phyloP scores from a whole-genome alignment of 2,888 invertebrate species.

The Spicauda simplicius region DNA sequence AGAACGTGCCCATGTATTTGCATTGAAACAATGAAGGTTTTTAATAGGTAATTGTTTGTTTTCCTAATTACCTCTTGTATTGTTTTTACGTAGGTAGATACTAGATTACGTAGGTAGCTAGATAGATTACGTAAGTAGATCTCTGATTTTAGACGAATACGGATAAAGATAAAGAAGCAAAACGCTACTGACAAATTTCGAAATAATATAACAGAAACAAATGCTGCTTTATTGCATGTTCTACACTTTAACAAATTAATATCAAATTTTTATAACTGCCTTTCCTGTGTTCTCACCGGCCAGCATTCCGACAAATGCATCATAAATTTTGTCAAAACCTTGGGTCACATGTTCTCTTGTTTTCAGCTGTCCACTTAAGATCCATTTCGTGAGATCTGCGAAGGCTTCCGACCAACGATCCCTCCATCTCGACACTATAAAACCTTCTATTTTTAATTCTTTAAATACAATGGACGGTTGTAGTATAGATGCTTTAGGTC shows the following conservation, averaged over 20 bases:
- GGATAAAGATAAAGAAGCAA: no score
- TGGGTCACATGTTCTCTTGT: slow-evolving; percentile 85
- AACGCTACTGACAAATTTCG: no score
- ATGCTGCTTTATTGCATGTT: no score
- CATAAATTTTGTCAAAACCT: slow-evolving; percentile 87
- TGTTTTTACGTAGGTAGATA: no score
- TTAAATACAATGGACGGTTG: slow-evolving; percentile 79
- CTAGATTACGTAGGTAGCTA: no score
- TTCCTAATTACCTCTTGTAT: no score
- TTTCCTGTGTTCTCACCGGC: slow-evolving; percentile 81
- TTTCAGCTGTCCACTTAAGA: slow-evolving; percentile 86
- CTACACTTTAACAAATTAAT: not conserved
- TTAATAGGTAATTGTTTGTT: no score
- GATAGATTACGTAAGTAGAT: no score
- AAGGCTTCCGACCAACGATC: slow-evolving; percentile 82
- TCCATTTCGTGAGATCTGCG: slow-evolving; percentile 80
- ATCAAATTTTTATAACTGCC: slow-evolving; percentile 82
- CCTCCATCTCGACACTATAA: slow-evolving; percentile 70
- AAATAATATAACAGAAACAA: no score
- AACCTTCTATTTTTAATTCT: slow-evolving; percentile 85
- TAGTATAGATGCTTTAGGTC: slow-evolving; percentile 53
- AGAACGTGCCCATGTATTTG: no score
- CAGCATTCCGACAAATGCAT: slow-evolving; percentile 85
- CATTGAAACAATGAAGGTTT: no score
- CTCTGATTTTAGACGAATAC: no score